Percentiles rank a stretch among this genome's conserved stretches.
Evolutionary conservation across 1,140 invertebrate species (phyloP).

Genomic region (Vollenhovia emeryi): DNA sequence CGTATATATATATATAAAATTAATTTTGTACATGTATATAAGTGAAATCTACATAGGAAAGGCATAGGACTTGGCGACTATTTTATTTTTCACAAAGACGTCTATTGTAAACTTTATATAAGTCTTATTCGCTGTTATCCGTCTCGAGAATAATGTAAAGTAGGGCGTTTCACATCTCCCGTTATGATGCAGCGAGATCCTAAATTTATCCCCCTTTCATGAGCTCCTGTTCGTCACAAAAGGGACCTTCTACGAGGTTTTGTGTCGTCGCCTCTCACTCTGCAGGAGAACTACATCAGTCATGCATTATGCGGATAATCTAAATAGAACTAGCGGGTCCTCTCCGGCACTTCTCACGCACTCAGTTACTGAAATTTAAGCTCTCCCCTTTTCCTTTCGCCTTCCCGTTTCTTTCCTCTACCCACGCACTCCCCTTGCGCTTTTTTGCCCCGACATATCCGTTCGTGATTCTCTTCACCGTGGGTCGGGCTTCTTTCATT

Average conservation of each 20-base stretch:
- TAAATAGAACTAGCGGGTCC: slow-evolving; percentile 42
- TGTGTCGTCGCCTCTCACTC: neutral
- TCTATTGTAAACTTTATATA: slow-evolving; percentile 11
- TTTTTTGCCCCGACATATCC: slow-evolving; percentile 13
- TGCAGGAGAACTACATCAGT: slow-evolving; percentile 8
- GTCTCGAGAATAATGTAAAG: slow-evolving; percentile 7
- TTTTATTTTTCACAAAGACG: neutral
- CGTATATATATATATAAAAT: neutral
- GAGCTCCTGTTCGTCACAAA: slow-evolving; percentile 33
- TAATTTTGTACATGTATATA: neutral
- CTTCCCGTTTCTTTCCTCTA: neutral
- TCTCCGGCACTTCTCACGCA: slow-evolving; percentile 19
- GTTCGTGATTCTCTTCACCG: neutral
- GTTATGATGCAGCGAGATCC: neutral
- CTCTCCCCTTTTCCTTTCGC: neutral
- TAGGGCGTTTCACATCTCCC: neutral
- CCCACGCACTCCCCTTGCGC: neutral
- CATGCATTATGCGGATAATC: slow-evolving; percentile 33
- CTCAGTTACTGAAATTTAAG: slow-evolving; percentile 38
- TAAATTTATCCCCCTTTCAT: slow-evolving; percentile 22
- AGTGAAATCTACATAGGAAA: neutral
- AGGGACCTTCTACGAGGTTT: slow-evolving; percentile 6
- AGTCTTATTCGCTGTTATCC: neutral
- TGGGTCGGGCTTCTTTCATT: neutral
- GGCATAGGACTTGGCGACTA: neutral